Conservation (phyloP, 2,113 vertebrate species). For the Tor tambroides region DNA sequence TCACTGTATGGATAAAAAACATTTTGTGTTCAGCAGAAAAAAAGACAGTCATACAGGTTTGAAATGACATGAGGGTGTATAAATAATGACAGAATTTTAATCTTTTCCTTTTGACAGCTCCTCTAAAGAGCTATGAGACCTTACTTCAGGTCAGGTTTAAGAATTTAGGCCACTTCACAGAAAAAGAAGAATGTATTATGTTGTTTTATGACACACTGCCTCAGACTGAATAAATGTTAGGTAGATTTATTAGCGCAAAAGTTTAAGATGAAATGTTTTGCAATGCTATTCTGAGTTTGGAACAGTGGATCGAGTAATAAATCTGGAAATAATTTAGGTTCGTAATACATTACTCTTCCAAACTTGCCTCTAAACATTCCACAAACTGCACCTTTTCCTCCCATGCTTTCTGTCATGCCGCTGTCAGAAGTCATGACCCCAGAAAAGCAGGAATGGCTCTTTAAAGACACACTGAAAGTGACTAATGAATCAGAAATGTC, state of each 20-base stretch:
- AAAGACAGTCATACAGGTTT: not conserved
- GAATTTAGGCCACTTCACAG: constrained; percentile 57
- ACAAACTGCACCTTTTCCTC: not conserved
- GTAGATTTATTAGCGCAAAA: constrained; percentile 30
- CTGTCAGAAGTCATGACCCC: constrained; percentile 24
- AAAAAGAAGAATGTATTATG: not conserved
- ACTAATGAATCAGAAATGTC: constrained; percentile 19
- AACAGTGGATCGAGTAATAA: constrained; percentile 32
- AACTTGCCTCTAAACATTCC: constrained; percentile 27
- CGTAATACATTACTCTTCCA: constrained; percentile 42
- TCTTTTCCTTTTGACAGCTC: not conserved
- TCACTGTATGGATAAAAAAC: not conserved
- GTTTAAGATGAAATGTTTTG: constrained; percentile 24
- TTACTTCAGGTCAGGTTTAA: constrained; percentile 63
- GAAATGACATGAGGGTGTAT: not conserved
- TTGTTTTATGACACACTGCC: constrained; percentile 27
- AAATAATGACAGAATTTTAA: constrained; percentile 48
- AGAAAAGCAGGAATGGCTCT: constrained; percentile 29
- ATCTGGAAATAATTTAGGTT: constrained; percentile 15
- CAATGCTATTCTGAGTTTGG: constrained; percentile 24
- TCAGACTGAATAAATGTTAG: not conserved
- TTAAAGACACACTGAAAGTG: no score
- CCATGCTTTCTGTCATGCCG: constrained; percentile 36
- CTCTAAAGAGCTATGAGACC: not conserved
- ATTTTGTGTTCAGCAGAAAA: not conserved